phyloP scores from a whole-genome alignment of 2,797 vertebrate genomes.

The Gymnoscopelus microlampas region DNA sequence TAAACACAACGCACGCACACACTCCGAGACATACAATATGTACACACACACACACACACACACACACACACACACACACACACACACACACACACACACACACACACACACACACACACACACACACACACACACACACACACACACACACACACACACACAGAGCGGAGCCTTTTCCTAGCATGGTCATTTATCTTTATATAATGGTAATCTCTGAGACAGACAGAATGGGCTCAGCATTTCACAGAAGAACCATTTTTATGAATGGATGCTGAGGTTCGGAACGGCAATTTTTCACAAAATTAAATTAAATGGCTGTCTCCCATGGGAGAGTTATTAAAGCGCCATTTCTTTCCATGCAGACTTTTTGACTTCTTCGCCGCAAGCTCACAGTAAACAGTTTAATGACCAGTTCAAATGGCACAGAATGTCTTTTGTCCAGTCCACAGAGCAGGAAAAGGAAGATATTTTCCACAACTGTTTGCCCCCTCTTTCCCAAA shows the following conservation, averaged over 20 bases:
- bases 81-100: constrained; percentile 8
- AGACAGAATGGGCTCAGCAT: constrained; percentile 21
- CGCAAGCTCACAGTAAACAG: constrained; percentile 28
- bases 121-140: constrained; percentile 12
- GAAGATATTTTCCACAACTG: constrained; percentile 44
- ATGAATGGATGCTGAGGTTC: constrained; percentile 53
- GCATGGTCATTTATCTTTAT: constrained; percentile 36
- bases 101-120: constrained; percentile 10
- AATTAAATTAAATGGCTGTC: constrained; percentile 40
- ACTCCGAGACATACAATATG: background rate
- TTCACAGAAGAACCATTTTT: constrained; percentile 43
- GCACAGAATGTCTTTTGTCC: constrained; percentile 49
- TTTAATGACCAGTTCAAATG: constrained; percentile 17
- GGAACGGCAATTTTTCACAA: constrained; percentile 47
- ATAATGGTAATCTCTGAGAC: constrained; percentile 19
- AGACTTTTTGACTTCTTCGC: constrained; percentile 1
- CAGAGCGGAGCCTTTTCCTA: constrained; percentile 17
- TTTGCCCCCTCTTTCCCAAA: constrained; percentile 46
- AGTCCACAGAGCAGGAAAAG: constrained; percentile 33
- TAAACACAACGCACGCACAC: background rate
- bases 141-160: background rate
- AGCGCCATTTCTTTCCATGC: constrained; percentile 3
- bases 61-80: constrained; percentile 4
- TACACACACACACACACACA: background rate
- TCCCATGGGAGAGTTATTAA: constrained; percentile 32